Base-by-base conservation (phyloP, 2,797 vertebrate species). In the Sebastes trivittatus region DNA sequence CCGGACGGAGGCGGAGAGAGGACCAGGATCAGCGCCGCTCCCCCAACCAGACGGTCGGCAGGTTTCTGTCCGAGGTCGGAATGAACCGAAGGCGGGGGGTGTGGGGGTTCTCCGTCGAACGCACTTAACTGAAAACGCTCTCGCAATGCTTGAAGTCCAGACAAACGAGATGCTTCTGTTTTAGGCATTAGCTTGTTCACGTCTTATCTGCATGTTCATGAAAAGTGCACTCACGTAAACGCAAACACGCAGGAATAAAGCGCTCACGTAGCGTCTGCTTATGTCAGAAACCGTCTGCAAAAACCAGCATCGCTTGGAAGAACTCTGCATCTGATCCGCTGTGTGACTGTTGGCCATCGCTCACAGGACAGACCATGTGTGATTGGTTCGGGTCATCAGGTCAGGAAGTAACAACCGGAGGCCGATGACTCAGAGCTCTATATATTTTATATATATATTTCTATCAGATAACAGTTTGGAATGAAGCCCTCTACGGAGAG, bases 131-230 rank as follows among this genome's bases (percentile, higher is more conserved):
- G 69, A 87, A 86, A 82, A 80, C 7, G 75, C 83, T 88, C 81
- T 88, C 66, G 72, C 82, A 78, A 86, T 64, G 87, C 88, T 91
- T 83, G 66, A 85, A 77, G 81, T 83, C 72, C 11, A 86, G 67
- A 77, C 69, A 68, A 30, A 74, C 75, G 69, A 64, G 72, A 84
- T 3, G 74, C 70, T 88, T 84, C 66, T 82, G 32, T 77, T 78
- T 64, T 85, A 34, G 90, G 90, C 92, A 89, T 93, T 93, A 88
- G 90, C 90, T 93, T 88, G 88, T 88, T 66, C 61, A 56, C 83
- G 81, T 90, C 82, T 49, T 77, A 80, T 69, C 90, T 81, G 90
- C 93, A 91, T 91, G 93, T 81, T 77, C 78, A 89, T 65, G 80
- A 71, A 78, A 79, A 84, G 72, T 77, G 42, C 42, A 73, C 65